Conservation (phyloP, 2,797 vertebrate genomes). For the Scolopax rusticola region DNA sequence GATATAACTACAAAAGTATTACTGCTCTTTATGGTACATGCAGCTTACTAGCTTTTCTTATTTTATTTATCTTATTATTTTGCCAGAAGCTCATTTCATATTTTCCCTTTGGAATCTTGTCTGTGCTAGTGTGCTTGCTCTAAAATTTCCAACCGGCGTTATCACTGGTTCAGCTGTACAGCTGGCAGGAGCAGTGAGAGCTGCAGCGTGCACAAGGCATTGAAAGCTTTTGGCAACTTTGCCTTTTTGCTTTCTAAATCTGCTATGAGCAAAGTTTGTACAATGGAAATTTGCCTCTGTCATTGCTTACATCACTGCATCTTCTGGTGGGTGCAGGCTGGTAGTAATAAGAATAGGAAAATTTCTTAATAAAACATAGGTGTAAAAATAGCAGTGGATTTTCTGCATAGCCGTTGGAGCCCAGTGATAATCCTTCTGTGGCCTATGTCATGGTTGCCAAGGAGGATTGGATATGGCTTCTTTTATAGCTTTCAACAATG, state of each 20-base stretch:
- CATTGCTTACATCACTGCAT: not conserved
- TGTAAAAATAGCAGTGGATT: not conserved
- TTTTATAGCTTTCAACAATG: slow-evolving; percentile 1
- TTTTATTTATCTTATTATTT: slow-evolving; percentile 1
- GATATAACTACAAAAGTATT: not conserved
- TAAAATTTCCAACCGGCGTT: not conserved
- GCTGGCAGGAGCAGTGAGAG: slow-evolving; percentile 14
- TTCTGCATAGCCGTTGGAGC: not conserved
- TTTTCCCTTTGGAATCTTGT: not conserved
- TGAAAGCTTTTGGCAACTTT: slow-evolving; percentile 4
- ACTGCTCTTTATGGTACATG: slow-evolving; percentile 2
- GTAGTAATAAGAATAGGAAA: not conserved
- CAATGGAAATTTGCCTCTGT: not conserved
- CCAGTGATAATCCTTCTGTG: slow-evolving; percentile 23
- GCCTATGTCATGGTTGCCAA: not conserved
- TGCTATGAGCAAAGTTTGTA: not conserved
- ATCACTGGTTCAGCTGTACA: slow-evolving; percentile 39
- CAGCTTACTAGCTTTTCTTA: not conserved
- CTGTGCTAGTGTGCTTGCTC: not conserved
- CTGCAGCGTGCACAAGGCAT: slow-evolving; percentile 5
- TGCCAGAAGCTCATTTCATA: not conserved
- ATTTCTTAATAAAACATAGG: not conserved
- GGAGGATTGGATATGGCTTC: not conserved
- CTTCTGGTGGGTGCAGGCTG: not conserved
- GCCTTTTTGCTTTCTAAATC: not conserved